Percentiles rank a stretch among this genome's conserved stretches.
These are phyloP conservation scores for Dastarcus helophoroides DNA, from an alignment of 2,888 invertebrate genomes.

Conservation along the genomic window DNA sequence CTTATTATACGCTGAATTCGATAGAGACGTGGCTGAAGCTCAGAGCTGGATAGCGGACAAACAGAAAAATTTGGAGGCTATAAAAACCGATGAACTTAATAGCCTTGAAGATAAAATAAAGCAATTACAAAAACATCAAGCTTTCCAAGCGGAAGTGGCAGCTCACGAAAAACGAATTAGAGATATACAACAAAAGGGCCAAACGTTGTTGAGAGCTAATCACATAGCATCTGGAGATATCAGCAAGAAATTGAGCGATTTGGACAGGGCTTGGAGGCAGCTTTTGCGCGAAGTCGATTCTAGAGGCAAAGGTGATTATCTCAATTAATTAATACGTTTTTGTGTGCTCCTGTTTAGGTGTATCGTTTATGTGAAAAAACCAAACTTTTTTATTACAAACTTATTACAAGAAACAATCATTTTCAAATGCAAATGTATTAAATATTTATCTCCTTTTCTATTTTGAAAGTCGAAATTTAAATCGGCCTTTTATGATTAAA, in stretches of 20 bases:
- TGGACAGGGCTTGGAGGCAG: constrained; percentile 64
- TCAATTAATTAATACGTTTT: background rate
- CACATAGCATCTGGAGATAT: constrained; percentile 63
- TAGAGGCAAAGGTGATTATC: constrained; percentile 30
- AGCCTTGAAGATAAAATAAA: constrained; percentile 92
- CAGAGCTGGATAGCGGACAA: constrained; percentile 88
- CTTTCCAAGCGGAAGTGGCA: constrained; percentile 83
- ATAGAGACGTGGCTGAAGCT: constrained; percentile 83
- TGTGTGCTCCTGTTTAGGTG: too few relatives aligned
- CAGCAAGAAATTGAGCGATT: constrained; percentile 53
- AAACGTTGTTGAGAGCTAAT: constrained; percentile 54
- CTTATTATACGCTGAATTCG: constrained; percentile 78
- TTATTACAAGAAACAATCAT: too few relatives aligned
- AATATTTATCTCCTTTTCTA: too few relatives aligned
- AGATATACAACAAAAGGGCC: constrained; percentile 65
- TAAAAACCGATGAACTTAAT: constrained; percentile 62
- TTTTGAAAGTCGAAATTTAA: too few relatives aligned
- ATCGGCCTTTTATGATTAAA: too few relatives aligned
- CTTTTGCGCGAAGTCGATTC: constrained; percentile 52
- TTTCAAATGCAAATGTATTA: too few relatives aligned
- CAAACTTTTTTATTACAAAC: too few relatives aligned
- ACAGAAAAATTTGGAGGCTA: constrained; percentile 71
- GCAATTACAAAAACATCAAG: constrained; percentile 87
- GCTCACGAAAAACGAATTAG: constrained; percentile 79
- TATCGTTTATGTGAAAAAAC: too few relatives aligned